A percentile compares a stretch with the other conserved stretches of the same genome.
Evolutionary conservation across 2,888 invertebrate genomes (phyloP).

Genomic region (Acronicta alni): DNA sequence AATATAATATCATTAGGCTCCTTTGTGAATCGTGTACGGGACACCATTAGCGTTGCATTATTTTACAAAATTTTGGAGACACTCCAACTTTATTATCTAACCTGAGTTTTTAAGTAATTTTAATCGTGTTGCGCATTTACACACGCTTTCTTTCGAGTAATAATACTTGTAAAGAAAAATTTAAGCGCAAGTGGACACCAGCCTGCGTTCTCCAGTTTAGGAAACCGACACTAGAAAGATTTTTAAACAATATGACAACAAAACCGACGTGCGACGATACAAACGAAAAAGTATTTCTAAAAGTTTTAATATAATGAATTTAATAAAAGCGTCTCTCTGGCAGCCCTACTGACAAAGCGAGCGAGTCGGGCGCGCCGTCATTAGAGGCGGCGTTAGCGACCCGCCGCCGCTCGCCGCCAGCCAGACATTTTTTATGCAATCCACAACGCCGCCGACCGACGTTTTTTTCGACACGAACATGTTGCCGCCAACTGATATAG

Average conservation of each 20-base stretch:
- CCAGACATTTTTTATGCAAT: slow-evolving; percentile 88
- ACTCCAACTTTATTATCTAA: neutral
- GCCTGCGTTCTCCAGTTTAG: no score
- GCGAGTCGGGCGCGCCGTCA: slow-evolving; percentile 77
- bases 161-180: no score
- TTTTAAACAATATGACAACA: neutral
- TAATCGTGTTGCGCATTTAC: no score
- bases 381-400: slow-evolving; percentile 86
- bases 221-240: no score
- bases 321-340: slow-evolving; percentile 32
- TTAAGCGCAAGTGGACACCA: no score
- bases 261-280: neutral
- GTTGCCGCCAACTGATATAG: slow-evolving; percentile 57
- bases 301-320: slow-evolving; percentile 21
- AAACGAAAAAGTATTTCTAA: neutral
- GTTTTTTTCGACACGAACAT: slow-evolving; percentile 71
- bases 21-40: slow-evolving; percentile 11
- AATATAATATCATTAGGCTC: slow-evolving; percentile 34
- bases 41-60: neutral
- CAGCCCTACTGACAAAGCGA: slow-evolving; percentile 74
- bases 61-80: neutral
- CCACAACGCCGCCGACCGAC: slow-evolving; percentile 65
- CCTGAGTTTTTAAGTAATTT: no score
- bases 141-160: no score
- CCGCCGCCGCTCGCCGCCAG: slow-evolving; percentile 78